These are phyloP conservation scores for Plutella xylostella DNA, from an alignment of 2,888 invertebrate species.

Conservation along the genomic window DNA sequence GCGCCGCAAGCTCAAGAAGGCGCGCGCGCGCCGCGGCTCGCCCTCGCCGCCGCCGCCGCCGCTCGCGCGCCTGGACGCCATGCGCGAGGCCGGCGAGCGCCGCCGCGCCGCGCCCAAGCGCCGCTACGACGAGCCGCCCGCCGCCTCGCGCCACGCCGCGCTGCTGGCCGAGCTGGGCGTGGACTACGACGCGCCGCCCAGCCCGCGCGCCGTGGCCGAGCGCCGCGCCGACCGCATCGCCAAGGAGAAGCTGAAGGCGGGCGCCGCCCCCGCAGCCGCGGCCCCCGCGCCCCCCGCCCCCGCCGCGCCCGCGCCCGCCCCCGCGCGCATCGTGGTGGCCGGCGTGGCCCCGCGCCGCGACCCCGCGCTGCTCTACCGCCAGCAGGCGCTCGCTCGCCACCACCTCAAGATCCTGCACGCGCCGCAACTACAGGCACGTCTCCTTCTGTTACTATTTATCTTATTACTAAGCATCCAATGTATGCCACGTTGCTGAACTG, in stretches of 20 bases:
- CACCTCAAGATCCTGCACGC: slow-evolving; percentile 57
- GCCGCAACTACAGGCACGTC: slow-evolving; percentile 31
- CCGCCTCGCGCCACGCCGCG: slow-evolving; percentile 87
- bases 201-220: slow-evolving; percentile 84
- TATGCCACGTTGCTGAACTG: too few species aligned
- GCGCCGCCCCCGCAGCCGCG: slow-evolving; percentile 28
- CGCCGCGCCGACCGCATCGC: slow-evolving; percentile 87
- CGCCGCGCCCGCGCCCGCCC: slow-evolving; percentile 36
- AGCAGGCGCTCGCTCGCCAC: slow-evolving; percentile 63
- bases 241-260: slow-evolving; percentile 79
- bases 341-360: slow-evolving; percentile 42
- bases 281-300: slow-evolving; percentile 26
- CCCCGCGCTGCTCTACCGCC: slow-evolving; percentile 72
- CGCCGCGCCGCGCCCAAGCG: slow-evolving; percentile 82
- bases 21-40: slow-evolving; percentile 78
- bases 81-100: slow-evolving; percentile 80
- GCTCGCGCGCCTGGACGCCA: slow-evolving; percentile 75
- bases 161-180: slow-evolving; percentile 88
- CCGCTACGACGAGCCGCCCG: slow-evolving; percentile 78
- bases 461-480: slow-evolving; percentile 40
- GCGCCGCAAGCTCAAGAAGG: slow-evolving; percentile 88
- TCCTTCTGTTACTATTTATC: slow-evolving; percentile 21
- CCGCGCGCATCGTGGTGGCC: slow-evolving; percentile 65
- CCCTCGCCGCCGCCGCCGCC: slow-evolving; percentile 61
- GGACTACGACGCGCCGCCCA: slow-evolving; percentile 85